phyloP scores from a whole-genome alignment of 1,140 invertebrate genomes.

The Epicauta chinensis region DNA sequence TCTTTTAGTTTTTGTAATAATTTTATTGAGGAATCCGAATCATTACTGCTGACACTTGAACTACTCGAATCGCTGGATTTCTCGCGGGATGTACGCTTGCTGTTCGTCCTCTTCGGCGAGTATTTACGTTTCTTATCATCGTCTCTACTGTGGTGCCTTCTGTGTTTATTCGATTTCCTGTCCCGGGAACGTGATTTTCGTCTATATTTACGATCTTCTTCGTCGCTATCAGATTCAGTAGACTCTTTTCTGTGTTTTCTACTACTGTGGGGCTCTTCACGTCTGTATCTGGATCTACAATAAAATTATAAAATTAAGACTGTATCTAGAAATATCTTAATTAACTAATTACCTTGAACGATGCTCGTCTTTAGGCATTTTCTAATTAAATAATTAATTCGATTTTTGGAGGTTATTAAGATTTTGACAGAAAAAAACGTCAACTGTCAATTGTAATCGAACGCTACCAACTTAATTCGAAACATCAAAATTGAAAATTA shows the following conservation, averaged over 20 bases:
- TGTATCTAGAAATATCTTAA: too few relatives aligned
- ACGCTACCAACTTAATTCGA: too few relatives aligned
- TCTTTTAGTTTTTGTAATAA: slow-evolving; percentile 66
- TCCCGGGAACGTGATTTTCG: neutral
- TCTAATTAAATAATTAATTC: neutral
- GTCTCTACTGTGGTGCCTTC: neutral
- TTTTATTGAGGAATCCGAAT: slow-evolving; percentile 56
- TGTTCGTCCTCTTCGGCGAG: neutral
- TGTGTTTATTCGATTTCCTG: too few relatives aligned
- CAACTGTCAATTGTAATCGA: neutral
- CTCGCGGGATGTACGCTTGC: neutral
- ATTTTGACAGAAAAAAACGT: neutral
- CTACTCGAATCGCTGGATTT: neutral
- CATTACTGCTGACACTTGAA: slow-evolving; percentile 33
- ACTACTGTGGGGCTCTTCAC: too few relatives aligned
- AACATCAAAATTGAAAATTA: too few relatives aligned
- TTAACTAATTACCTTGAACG: too few relatives aligned
- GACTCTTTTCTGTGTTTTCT: too few relatives aligned
- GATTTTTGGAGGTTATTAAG: slow-evolving; percentile 3
- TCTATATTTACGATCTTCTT: neutral
- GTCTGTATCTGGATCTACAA: too few relatives aligned
- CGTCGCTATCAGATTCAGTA: too few relatives aligned
- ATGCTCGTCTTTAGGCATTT: slow-evolving; percentile 5
- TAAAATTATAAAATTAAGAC: too few relatives aligned
- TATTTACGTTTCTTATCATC: neutral